A percentile compares a stretch with the other conserved stretches of the same genome.
Evolutionary conservation across 2,113 vertebrate species (phyloP).

Genomic region (Archilochus colubris): DNA sequence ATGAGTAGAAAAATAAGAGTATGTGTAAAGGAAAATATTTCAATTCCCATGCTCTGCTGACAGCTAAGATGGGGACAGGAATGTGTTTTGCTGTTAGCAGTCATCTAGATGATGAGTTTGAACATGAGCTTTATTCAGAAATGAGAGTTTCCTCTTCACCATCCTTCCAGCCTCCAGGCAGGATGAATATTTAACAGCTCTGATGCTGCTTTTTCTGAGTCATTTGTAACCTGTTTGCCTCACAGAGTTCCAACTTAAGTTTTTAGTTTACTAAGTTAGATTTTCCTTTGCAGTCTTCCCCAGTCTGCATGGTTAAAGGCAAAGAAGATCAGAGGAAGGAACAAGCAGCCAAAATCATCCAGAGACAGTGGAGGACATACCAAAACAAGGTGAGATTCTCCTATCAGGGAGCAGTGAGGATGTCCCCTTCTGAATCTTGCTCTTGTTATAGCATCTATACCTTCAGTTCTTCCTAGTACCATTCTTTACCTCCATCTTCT

Average conservation of each 20-base stretch:
- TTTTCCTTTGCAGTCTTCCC: background rate
- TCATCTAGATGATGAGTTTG: background rate
- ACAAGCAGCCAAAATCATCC: slow-evolving; percentile 79
- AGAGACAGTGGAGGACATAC: slow-evolving; percentile 79
- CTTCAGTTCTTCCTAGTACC: background rate
- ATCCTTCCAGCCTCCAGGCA: background rate
- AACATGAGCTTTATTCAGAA: background rate
- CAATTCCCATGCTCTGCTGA: background rate
- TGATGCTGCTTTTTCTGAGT: background rate
- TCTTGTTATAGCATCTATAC: background rate
- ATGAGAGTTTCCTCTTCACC: background rate
- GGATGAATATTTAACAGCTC: background rate
- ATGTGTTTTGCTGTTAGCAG: background rate
- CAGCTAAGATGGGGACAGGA: background rate
- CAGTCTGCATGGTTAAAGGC: background rate
- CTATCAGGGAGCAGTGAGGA: background rate
- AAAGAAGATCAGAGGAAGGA: slow-evolving; percentile 39
- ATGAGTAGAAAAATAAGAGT: background rate
- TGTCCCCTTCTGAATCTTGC: background rate
- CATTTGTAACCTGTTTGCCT: background rate
- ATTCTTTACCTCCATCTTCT: background rate
- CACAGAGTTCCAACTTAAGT: background rate
- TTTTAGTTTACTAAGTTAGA: background rate
- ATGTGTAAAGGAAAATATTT: background rate
- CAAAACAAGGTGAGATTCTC: slow-evolving; percentile 70